Evolutionary conservation across 2,797 vertebrate species (phyloP), one percentile per base, ranked within the genome.

Genomic region (Champsocephalus gunnari): DNA sequence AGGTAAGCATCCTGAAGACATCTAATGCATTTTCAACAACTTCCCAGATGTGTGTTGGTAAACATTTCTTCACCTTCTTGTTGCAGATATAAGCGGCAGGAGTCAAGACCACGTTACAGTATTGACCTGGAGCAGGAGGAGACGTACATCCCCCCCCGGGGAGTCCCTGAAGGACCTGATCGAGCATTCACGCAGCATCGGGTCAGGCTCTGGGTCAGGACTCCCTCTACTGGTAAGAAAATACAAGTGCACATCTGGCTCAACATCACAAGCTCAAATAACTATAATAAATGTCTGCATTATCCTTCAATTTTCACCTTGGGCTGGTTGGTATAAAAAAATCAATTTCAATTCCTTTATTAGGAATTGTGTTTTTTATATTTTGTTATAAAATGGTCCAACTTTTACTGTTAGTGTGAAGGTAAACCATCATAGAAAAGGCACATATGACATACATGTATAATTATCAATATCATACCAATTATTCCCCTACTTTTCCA

Each of bases 161-260:
- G 98, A 99, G 76, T 95, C 93, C 17, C 86, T 95, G 55, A 97
- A 96, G 85, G 98, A 99, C 89, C 88, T 99, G 38, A 97, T 99
- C 0, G 96, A 99, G 80, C 97, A 98, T 83, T 98, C 97, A 11
- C 96, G 96, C 80, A 99, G 97, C 88, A 71, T 92, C 0, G 92
- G 92, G 3, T 99, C 98, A 0, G 98, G 98, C 73, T 99, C 98
- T 5, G 98, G 98, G n/a, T 99, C 98, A 12, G 98, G 98, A 68
- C 97, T 99, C 96, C 98, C 98, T 95, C 97, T 99, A 81, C 96
- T 99, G 98, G 98, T 99, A 93, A 88, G 91, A 76, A 43, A 0
- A 56, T 12, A 24, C 13, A 21, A 82, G 5, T 80, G 65, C 83
- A 84, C n/a, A 28, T 61, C n/a, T 65, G 4, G 11, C 1, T 54